phyloP scores from a whole-genome alignment of 2,888 invertebrate genomes.

The Lycaena phlaeas region DNA sequence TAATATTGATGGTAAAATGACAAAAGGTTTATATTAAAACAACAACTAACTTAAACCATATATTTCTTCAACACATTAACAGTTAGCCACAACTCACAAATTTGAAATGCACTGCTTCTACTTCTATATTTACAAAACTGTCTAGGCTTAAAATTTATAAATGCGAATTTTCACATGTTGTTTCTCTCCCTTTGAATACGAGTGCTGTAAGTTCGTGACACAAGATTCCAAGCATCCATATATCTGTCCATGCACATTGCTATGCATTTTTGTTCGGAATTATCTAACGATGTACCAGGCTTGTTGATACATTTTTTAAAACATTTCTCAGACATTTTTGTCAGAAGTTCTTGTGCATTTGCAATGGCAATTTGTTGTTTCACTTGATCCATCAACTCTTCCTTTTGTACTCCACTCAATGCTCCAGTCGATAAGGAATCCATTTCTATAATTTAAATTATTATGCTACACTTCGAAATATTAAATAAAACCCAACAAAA shows the following conservation, averaged over 20 bases:
- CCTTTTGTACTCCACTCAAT: constrained; percentile 80
- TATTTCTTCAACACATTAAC: constrained; percentile 37
- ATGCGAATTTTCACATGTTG: constrained; percentile 58
- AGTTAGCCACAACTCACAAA: constrained; percentile 34
- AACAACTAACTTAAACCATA: constrained; percentile 37
- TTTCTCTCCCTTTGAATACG: constrained; percentile 87
- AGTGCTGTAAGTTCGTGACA: constrained; percentile 89
- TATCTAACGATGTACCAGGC: constrained; percentile 91
- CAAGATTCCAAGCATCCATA: constrained; percentile 96
- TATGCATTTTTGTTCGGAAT: constrained; percentile 95
- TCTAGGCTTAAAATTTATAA: constrained; percentile 27
- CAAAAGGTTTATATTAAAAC: constrained; percentile 11
- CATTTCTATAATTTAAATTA: constrained; percentile 47
- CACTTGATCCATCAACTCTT: constrained; percentile 93
- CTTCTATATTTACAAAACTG: constrained; percentile 60
- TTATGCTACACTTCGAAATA: no score
- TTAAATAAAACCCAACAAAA: not conserved
- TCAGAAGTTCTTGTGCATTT: constrained; percentile 92
- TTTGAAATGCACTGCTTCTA: constrained; percentile 51
- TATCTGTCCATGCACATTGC: constrained; percentile 99
- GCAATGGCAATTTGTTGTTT: constrained; percentile 96
- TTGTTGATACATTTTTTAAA: constrained; percentile 94
- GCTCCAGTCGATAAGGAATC: constrained; percentile 70
- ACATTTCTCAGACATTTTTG: constrained; percentile 98
- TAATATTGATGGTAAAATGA: not conserved